Conservation (phyloP, 2,888 invertebrate species). For the Thymelicus acteon region DNA sequence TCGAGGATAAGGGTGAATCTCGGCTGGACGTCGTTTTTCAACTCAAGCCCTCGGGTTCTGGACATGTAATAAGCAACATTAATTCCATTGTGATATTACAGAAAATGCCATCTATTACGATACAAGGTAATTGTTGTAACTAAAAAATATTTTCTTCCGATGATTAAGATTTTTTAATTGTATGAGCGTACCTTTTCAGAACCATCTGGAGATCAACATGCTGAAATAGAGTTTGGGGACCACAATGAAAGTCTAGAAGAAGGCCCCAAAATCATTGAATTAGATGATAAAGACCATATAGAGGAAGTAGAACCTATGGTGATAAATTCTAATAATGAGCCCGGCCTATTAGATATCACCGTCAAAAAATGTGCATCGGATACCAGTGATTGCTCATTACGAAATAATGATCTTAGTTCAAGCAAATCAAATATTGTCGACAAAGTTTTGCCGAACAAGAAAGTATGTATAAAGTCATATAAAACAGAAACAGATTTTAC, state of each 20-base stretch:
- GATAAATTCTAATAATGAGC: not conserved
- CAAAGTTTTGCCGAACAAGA: not conserved
- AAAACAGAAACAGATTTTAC: slow-evolving; percentile 48
- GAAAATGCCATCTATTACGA: slow-evolving; percentile 45
- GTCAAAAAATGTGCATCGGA: not conserved
- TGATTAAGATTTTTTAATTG: not conserved
- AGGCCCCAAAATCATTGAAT: slow-evolving; percentile 31
- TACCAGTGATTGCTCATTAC: not conserved
- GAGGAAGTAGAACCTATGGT: not conserved
- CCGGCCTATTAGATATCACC: not conserved
- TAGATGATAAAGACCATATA: slow-evolving; percentile 20
- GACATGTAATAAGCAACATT: slow-evolving; percentile 63
- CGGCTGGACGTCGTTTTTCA: slow-evolving; percentile 66
- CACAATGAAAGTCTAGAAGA: slow-evolving; percentile 12
- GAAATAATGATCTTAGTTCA: not conserved
- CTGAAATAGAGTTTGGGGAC: slow-evolving; percentile 23
- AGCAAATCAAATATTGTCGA: not conserved
- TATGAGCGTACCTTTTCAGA: slow-evolving; percentile 30
- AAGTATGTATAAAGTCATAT: not conserved
- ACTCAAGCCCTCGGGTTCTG: slow-evolving; percentile 60
- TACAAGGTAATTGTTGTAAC: slow-evolving; percentile 44
- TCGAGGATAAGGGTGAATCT: slow-evolving; percentile 47
- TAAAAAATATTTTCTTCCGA: not conserved
- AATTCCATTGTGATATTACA: slow-evolving; percentile 67
- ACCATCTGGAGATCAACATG: slow-evolving; percentile 4